Conservation (phyloP, 53 echinoderm and acorn worm genomes). For the Apostichopus leukothele region DNA sequence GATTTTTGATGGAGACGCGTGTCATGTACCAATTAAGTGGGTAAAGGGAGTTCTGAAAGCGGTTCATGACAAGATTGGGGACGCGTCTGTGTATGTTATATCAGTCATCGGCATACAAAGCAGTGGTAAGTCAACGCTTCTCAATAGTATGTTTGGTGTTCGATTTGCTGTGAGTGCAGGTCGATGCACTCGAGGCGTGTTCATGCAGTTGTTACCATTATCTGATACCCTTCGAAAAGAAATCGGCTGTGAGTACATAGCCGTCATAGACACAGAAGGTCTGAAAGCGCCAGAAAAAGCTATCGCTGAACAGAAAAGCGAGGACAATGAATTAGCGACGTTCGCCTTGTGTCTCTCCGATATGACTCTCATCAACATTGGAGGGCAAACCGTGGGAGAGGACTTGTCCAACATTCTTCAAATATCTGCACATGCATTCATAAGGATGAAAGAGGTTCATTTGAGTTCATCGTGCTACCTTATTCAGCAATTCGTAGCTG, state of each 20-base stretch:
- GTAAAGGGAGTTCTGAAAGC: background rate
- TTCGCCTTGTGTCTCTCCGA: conserved; percentile 43
- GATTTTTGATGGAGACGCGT: conserved; percentile 32
- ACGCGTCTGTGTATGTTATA: background rate
- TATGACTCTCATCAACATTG: conserved; percentile 39
- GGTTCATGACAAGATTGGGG: background rate
- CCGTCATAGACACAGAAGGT: conserved; percentile 26
- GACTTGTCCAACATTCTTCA: conserved; percentile 32
- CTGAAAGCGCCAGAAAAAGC: conserved; percentile 35
- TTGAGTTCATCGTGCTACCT: conserved; percentile 14
- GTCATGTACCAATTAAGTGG: conserved; percentile 24
- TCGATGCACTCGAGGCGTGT: conserved; percentile 18
- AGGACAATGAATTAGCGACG: conserved; percentile 39
- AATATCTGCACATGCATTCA: conserved; percentile 40
- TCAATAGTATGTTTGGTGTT: conserved; percentile 29
- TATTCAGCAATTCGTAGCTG: conserved; percentile 21
- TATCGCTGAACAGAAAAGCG: background rate
- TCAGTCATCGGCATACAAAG: conserved; percentile 27
- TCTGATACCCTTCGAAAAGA: background rate
- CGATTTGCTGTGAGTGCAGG: conserved; percentile 20
- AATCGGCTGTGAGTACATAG: conserved; percentile 16
- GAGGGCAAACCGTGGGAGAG: conserved; percentile 40
- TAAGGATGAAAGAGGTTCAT: conserved; percentile 38
- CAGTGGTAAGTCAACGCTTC: conserved; percentile 25
- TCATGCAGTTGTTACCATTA: conserved; percentile 17